phyloP scores from a whole-genome alignment of 2,113 vertebrate species.

The Aythya baeri region DNA sequence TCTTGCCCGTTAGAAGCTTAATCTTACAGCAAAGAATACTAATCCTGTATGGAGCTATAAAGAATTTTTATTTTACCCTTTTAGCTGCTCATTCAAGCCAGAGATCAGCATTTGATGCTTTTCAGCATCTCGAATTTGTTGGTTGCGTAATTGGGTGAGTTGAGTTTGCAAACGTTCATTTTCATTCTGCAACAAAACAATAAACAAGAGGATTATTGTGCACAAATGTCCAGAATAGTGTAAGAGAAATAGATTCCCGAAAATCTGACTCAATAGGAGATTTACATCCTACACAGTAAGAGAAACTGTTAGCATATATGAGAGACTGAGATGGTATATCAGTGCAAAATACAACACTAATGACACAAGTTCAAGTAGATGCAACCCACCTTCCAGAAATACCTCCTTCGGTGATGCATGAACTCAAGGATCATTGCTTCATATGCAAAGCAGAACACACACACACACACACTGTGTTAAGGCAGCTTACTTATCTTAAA shows the following conservation, averaged over 20 bases:
- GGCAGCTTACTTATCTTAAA: conserved; percentile 31
- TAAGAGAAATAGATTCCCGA: neutral
- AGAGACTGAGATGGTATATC: neutral
- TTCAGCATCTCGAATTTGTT: conserved; percentile 84
- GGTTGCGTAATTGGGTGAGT: conserved; percentile 76
- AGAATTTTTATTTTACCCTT: conserved; percentile 75
- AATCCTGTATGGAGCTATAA: neutral
- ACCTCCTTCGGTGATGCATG: neutral
- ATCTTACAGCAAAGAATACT: neutral
- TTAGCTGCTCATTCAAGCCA: conserved; percentile 86
- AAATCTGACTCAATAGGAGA: neutral
- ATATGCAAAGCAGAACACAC: neutral
- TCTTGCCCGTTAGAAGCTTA: neutral
- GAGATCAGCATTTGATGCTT: conserved; percentile 84
- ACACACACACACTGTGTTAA: conserved; percentile 14
- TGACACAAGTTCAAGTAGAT: neutral
- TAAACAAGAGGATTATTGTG: neutral
- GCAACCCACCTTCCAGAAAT: neutral
- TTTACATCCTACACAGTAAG: neutral
- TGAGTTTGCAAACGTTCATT: conserved; percentile 85
- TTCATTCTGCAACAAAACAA: conserved; percentile 80
- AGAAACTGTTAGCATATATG: neutral
- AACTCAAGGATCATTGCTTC: neutral
- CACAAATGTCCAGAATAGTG: neutral
- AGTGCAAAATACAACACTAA: neutral